These are phyloP conservation scores for Pseudorectes ferrugineus DNA, from an alignment of 2,113 vertebrate species.

Conservation along the genomic window DNA sequence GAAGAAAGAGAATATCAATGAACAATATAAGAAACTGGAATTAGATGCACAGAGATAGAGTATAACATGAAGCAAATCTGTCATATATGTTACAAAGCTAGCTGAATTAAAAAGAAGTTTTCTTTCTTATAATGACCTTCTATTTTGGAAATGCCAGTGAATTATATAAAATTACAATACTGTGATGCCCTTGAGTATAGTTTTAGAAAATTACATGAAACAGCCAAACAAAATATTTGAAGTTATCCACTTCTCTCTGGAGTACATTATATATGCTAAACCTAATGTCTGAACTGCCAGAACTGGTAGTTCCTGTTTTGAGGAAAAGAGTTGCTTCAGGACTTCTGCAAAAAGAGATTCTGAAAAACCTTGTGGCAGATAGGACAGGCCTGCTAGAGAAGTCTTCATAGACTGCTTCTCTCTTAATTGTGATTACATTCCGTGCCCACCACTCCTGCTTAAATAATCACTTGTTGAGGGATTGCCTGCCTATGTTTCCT, in stretches of 20 bases:
- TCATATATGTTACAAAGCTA: background rate
- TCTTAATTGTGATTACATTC: background rate
- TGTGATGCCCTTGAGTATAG: background rate
- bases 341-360: background rate
- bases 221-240: background rate
- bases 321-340: background rate
- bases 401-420: background rate
- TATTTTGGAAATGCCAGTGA: background rate
- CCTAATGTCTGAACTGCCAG: background rate
- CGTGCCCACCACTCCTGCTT: background rate
- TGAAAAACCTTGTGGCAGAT: background rate
- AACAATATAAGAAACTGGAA: background rate
- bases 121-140: background rate
- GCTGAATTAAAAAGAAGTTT: background rate
- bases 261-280: background rate
- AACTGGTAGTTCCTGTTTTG: slow-evolving; percentile 32
- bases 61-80: background rate
- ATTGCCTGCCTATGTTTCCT: background rate
- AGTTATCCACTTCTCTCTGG: background rate
- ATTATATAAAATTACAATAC: background rate
- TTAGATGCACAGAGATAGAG: background rate
- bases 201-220: background rate
- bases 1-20: background rate
- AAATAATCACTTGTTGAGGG: background rate
- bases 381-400: background rate